These are phyloP conservation scores for Conops quadrifasciatus DNA, from an alignment of 2,888 invertebrate species.

Conservation along the genomic window DNA sequence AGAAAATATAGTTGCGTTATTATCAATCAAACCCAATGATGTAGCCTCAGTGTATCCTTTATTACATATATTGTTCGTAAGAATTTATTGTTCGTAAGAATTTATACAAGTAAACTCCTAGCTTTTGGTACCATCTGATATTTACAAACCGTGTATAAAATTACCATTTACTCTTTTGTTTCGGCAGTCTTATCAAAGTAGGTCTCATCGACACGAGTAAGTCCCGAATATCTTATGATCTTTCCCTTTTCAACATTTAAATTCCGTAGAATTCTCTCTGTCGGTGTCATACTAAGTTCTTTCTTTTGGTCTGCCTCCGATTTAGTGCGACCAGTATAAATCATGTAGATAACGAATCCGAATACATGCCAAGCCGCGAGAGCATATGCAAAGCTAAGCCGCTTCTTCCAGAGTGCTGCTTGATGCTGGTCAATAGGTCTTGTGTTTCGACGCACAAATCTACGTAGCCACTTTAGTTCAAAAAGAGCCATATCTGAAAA, in stretches of 20 bases:
- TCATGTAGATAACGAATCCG: slow-evolving; percentile 71
- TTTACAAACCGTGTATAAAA: not conserved
- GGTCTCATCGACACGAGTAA: slow-evolving; percentile 55
- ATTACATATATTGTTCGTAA: not conserved
- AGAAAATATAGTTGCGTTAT: too few species aligned
- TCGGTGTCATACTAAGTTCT: slow-evolving; percentile 68
- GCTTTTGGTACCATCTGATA: too few species aligned
- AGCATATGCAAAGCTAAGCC: slow-evolving; percentile 72
- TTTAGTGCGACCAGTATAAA: slow-evolving; percentile 71
- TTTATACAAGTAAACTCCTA: too few species aligned
- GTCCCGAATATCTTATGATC: slow-evolving; percentile 58
- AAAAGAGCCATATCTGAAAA: slow-evolving; percentile 61
- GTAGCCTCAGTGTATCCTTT: not conserved
- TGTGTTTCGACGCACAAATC: slow-evolving; percentile 66
- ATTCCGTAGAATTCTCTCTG: slow-evolving; percentile 55
- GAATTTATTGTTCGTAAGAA: too few species aligned
- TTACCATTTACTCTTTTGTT: slow-evolving; percentile 29
- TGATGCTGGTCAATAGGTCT: slow-evolving; percentile 66
- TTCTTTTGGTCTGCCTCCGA: slow-evolving; percentile 76
- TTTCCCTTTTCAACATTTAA: slow-evolving; percentile 61
- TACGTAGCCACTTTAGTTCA: slow-evolving; percentile 67
- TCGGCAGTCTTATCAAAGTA: slow-evolving; percentile 51
- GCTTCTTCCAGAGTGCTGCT: slow-evolving; percentile 71
- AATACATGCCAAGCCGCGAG: slow-evolving; percentile 78
- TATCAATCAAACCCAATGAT: too few species aligned